phyloP scores from a whole-genome alignment of 1,140 invertebrate species.

The Notospermus geniculatus region DNA sequence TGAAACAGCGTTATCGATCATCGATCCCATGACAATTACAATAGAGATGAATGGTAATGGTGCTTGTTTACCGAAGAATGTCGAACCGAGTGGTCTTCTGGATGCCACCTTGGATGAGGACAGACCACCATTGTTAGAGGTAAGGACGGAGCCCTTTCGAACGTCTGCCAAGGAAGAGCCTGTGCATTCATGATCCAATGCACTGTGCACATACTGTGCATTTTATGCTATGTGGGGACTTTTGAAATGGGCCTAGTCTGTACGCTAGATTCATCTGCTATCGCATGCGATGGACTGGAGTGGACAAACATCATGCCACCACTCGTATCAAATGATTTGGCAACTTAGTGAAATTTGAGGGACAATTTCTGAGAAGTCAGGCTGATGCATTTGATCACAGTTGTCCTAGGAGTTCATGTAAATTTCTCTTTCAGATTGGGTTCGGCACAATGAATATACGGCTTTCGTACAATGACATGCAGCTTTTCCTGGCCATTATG shows the following conservation, averaged over 20 bases:
- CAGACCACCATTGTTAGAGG: constrained; percentile 44
- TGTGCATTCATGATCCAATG: too few species aligned
- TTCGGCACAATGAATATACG: constrained; percentile 69
- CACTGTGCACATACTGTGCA: neutral
- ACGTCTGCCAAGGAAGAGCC: too few species aligned
- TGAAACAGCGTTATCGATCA: constrained; percentile 92
- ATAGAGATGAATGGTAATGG: constrained; percentile 50
- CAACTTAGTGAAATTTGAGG: too few species aligned
- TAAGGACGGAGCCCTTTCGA: constrained; percentile 29
- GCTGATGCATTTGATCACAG: too few species aligned
- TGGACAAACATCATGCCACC: too few species aligned
- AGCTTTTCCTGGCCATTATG: constrained; percentile 85
- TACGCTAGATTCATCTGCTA: too few species aligned
- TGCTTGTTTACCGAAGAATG: constrained; percentile 9
- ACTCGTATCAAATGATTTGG: too few species aligned
- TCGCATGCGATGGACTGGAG: too few species aligned
- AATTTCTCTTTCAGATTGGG: constrained; percentile 31
- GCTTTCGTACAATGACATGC: constrained; percentile 90
- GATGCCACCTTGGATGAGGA: constrained; percentile 52
- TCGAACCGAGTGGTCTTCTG: constrained; percentile 48
- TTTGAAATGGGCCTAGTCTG: too few species aligned
- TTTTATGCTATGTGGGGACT: neutral
- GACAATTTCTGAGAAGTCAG: too few species aligned
- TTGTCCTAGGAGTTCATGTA: too few species aligned
- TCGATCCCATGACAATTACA: constrained; percentile 83